Evolutionary conservation across 2,888 invertebrate species (phyloP).

Genomic region (Crepidodera aurea): DNA sequence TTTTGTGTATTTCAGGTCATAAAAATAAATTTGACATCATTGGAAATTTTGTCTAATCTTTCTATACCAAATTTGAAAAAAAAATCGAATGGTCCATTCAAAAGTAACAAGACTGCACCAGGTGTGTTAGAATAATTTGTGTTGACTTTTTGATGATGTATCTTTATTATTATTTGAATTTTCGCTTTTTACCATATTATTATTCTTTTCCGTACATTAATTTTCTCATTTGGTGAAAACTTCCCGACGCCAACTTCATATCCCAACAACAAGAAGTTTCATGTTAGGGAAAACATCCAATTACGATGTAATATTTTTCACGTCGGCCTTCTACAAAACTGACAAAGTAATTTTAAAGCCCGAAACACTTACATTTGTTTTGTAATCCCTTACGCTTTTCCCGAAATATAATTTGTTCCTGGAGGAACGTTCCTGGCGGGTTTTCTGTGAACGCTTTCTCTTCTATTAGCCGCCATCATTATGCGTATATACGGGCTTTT

Average conservation of each 20-base stretch:
- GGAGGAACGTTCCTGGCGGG: constrained; percentile 30
- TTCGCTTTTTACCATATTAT: no score
- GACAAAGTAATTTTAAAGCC: constrained; percentile 30
- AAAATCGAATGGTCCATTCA: no score
- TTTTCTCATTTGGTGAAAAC: neutral
- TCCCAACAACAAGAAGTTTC: neutral
- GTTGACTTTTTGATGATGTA: no score
- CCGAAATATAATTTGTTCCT: constrained; percentile 28
- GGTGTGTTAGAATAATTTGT: no score
- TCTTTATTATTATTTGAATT: no score
- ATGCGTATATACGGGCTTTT: constrained; percentile 34
- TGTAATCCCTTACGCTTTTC: constrained; percentile 24
- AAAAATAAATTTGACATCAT: no score
- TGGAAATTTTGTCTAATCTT: no score
- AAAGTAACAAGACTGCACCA: no score
- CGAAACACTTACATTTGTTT: constrained; percentile 28
- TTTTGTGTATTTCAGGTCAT: no score
- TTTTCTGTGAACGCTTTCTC: constrained; percentile 24
- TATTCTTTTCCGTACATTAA: no score
- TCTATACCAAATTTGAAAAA: no score
- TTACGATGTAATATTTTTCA: constrained; percentile 2
- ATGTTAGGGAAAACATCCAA: constrained; percentile 12
- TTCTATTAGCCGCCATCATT: constrained; percentile 37
- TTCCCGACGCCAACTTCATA: neutral
- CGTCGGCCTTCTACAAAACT: constrained; percentile 8